Percentiles rank a stretch among this genome's conserved stretches.
These are phyloP conservation scores for Otolemur garnettii DNA, from an alignment of 2,113 vertebrate genomes.

Conservation along the genomic window DNA sequence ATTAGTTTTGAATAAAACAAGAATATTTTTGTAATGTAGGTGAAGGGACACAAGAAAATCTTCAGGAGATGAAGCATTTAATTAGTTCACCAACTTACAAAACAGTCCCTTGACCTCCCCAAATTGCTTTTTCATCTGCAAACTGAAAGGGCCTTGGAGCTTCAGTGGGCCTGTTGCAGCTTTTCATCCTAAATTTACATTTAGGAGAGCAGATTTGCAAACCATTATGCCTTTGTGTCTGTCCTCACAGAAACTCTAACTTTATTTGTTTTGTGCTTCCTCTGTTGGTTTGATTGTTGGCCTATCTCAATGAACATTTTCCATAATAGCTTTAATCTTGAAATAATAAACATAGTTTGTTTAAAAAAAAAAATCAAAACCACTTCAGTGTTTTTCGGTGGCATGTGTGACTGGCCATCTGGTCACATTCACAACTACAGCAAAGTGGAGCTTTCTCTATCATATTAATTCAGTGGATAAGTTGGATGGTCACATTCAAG, in stretches of 20 bases:
- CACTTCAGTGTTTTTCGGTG: slow-evolving; percentile 53
- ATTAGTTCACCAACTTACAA: neutral
- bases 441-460: neutral
- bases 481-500: slow-evolving; percentile 61
- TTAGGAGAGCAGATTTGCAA: neutral
- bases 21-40: neutral
- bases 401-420: slow-evolving; percentile 66
- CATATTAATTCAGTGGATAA: slow-evolving; percentile 67
- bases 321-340: slow-evolving; percentile 56
- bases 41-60: neutral
- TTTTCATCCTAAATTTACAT: neutral
- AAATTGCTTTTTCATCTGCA: neutral
- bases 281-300: neutral
- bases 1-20: neutral
- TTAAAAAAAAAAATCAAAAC: neutral
- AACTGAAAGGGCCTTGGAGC: neutral
- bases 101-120: neutral
- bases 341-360: slow-evolving; percentile 51
- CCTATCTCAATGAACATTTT: neutral
- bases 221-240: neutral
- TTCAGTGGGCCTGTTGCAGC: neutral
- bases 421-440: neutral
- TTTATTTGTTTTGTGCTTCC: slow-evolving; percentile 24
- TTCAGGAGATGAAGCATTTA: neutral
- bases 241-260: neutral